Conservation (phyloP, 2,888 invertebrate genomes). For the Fabriciana adippe region DNA sequence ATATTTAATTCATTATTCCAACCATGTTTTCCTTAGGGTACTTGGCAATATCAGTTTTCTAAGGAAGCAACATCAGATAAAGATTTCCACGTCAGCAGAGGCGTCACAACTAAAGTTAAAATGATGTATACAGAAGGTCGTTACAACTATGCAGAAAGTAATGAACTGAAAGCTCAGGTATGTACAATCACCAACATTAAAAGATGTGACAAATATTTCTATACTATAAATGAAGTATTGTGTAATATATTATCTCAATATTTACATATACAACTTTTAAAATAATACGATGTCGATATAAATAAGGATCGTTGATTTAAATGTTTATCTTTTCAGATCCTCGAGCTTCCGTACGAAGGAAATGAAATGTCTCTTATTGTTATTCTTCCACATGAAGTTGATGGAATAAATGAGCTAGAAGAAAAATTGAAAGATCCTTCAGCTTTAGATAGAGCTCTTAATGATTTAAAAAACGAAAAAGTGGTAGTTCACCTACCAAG, state of each 20-base stretch:
- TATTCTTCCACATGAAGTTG: conserved; percentile 86
- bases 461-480: conserved; percentile 65
- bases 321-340: conserved; percentile 65
- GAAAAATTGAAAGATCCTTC: conserved; percentile 79
- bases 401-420: conserved; percentile 84
- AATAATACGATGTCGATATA: background rate
- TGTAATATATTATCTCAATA: background rate
- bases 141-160: conserved; percentile 63
- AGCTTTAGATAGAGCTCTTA: conserved; percentile 64
- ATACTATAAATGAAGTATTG: background rate
- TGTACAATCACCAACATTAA: background rate
- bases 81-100: conserved; percentile 84
- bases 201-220: background rate
- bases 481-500: conserved; percentile 87
- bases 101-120: conserved; percentile 81
- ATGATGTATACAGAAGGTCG: conserved; percentile 84
- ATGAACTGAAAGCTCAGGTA: conserved; percentile 65
- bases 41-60: conserved; percentile 86
- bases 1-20: background rate
- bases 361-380: conserved; percentile 86
- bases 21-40: conserved; percentile 64
- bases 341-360: conserved; percentile 88
- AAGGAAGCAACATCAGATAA: conserved; percentile 73
- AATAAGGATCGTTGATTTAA: background rate
- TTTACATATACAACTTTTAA: background rate